Conservation (phyloP, 2,797 vertebrate species). For the Cetoscarus ocellatus region DNA sequence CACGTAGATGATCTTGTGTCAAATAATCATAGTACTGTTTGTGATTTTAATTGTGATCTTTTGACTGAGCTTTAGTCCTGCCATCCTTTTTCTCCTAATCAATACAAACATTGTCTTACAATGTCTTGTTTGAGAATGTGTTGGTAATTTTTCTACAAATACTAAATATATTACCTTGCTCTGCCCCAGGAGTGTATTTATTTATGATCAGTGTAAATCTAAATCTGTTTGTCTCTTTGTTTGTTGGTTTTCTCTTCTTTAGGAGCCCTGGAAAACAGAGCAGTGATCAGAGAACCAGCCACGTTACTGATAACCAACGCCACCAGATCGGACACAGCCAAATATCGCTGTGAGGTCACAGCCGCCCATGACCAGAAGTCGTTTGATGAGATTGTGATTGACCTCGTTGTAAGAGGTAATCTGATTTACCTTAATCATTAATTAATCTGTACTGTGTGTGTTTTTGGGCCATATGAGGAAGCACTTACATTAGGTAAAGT, state of each 20-base stretch:
- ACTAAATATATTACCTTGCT: no score
- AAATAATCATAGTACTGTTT: no score
- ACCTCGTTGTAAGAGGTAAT: conserved; percentile 93
- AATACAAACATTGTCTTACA: no score
- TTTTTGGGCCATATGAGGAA: not conserved
- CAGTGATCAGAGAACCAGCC: conserved; percentile 88
- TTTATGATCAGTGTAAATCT: not conserved
- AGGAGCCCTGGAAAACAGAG: conserved; percentile 92
- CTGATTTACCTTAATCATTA: not conserved
- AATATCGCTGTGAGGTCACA: conserved; percentile 96
- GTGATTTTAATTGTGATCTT: no score
- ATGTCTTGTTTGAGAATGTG: no score
- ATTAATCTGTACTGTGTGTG: not conserved
- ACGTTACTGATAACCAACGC: conserved; percentile 92
- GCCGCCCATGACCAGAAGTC: conserved; percentile 88
- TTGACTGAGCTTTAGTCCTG: no score
- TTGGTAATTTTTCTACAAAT: no score
- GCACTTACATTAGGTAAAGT: no score
- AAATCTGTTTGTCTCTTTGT: not conserved
- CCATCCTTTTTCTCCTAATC: no score
- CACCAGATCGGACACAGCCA: conserved; percentile 91
- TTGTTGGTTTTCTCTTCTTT: not conserved
- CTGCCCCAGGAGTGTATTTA: not conserved
- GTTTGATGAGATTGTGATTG: conserved; percentile 93
- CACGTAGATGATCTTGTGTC: no score